Conservation (phyloP, 2,888 invertebrate species). For the Andrena camellia region DNA sequence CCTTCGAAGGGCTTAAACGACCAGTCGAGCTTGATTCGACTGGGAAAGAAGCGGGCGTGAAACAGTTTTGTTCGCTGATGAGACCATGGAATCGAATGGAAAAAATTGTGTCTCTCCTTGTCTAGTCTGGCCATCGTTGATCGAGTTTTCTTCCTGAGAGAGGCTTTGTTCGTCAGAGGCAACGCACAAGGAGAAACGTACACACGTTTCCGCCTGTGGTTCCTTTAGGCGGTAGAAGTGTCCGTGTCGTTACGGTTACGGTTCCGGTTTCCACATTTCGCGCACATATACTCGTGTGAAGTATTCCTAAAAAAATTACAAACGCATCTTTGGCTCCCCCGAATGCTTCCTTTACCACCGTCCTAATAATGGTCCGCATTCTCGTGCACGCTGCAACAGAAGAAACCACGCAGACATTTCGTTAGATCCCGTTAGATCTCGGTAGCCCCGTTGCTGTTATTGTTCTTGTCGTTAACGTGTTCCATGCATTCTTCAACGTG, state of each 20-base stretch:
- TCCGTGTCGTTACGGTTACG: constrained; percentile 45
- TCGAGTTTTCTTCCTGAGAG: constrained; percentile 45
- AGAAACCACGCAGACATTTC: constrained; percentile 11
- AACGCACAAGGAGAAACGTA: constrained; percentile 10
- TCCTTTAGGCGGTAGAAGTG: constrained; percentile 28
- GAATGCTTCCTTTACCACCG: constrained; percentile 66
- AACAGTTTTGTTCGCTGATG: neutral
- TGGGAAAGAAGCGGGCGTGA: neutral
- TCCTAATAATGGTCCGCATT: constrained; percentile 82
- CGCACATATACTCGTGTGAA: constrained; percentile 67
- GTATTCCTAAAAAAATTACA: constrained; percentile 81
- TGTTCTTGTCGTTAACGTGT: too few relatives aligned
- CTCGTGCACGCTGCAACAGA: constrained; percentile 83
- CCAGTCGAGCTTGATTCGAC: neutral
- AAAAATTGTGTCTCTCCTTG: constrained; percentile 38
- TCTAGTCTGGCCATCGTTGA: constrained; percentile 15
- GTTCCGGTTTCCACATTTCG: constrained; percentile 64
- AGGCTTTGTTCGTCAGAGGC: constrained; percentile 34
- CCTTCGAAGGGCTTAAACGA: neutral
- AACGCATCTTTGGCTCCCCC: constrained; percentile 84
- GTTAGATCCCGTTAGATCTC: neutral
- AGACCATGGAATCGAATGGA: constrained; percentile 38
- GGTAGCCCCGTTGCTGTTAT: too few relatives aligned
- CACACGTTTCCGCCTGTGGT: neutral
- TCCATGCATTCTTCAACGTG: too few relatives aligned